Evolutionary conservation across 2,113 vertebrate genomes (phyloP).

Genomic region (Copsychus sechellarum): DNA sequence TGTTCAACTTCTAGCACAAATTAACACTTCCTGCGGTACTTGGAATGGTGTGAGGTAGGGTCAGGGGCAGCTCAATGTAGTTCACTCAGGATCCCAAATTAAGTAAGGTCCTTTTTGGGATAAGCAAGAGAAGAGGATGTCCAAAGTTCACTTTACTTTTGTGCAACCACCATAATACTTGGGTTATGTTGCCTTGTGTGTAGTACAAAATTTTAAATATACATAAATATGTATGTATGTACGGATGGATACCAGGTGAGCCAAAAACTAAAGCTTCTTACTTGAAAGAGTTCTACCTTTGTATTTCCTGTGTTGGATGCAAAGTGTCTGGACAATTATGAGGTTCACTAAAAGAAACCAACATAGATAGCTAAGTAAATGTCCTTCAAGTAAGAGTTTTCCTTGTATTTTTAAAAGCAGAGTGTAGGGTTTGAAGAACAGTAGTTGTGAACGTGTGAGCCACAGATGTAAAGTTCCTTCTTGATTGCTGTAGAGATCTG

Average conservation of each 20-base stretch:
- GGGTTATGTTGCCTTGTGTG: neutral
- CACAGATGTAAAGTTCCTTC: neutral
- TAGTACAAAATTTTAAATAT: neutral
- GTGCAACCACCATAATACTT: neutral
- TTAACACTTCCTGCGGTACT: neutral
- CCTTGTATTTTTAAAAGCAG: neutral
- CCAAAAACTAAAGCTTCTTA: neutral
- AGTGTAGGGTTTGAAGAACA: neutral
- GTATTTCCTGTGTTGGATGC: neutral
- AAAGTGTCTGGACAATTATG: neutral
- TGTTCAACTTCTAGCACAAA: neutral
- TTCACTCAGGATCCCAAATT: neutral
- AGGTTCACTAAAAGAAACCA: neutral
- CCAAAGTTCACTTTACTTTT: neutral
- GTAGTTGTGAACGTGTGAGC: neutral
- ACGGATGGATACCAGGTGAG: neutral
- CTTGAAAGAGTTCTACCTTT: neutral
- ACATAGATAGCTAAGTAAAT: neutral
- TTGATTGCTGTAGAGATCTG: neutral
- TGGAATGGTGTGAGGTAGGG: neutral
- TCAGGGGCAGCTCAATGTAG: neutral
- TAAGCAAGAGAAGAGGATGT: neutral
- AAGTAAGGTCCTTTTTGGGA: neutral
- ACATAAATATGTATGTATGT: rapidly evolving
- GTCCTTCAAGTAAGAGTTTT: neutral